phyloP scores from a whole-genome alignment of 2,888 invertebrate genomes.

The Stratiomys singularior region DNA sequence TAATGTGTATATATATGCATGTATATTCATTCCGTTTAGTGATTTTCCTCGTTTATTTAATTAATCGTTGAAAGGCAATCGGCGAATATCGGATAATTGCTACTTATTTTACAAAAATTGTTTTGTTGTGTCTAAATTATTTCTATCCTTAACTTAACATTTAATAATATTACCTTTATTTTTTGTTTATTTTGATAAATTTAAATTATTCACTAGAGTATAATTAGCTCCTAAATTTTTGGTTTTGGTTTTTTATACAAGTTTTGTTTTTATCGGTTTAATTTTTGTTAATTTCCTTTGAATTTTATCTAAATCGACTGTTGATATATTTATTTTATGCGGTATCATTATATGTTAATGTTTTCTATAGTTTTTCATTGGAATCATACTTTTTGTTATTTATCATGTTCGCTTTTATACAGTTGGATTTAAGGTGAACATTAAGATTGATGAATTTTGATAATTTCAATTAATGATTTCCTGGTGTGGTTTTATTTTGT shows the following conservation, averaged over 20 bases:
- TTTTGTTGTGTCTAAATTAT: too few species aligned
- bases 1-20: neutral
- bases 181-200: neutral
- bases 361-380: conserved; percentile 1
- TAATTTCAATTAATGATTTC: neutral
- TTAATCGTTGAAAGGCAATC: conserved; percentile 47
- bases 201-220: neutral
- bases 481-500: neutral
- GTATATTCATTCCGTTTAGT: too few species aligned
- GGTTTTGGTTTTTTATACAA: neutral
- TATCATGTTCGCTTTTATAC: conserved; percentile 6
- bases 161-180: neutral
- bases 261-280: conserved; percentile 16
- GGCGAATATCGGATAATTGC: conserved; percentile 48
- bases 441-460: neutral
- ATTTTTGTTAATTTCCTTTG: neutral
- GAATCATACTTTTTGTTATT: neutral
- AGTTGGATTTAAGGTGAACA: neutral
- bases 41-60: conserved; percentile 20
- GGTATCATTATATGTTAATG: neutral
- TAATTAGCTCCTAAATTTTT: neutral
- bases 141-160: conserved; percentile 2
- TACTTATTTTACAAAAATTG: conserved; percentile 44
- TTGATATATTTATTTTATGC: neutral
- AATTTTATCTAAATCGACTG: neutral